These are phyloP conservation scores for Tipula helvola DNA, from an alignment of 2,888 invertebrate genomes.

Conservation along the genomic window DNA sequence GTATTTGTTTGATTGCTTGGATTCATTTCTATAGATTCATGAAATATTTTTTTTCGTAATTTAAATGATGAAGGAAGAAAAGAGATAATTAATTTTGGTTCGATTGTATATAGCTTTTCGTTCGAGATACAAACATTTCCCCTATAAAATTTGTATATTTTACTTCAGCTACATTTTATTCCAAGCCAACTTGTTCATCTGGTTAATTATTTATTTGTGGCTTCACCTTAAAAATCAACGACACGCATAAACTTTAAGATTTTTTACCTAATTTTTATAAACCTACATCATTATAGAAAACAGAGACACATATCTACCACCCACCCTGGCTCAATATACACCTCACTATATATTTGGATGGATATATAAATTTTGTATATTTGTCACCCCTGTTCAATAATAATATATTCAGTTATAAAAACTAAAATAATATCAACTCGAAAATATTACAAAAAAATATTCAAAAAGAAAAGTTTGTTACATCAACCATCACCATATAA, in stretches of 20 bases:
- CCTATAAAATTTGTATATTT: too few species aligned
- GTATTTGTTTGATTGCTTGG: too few species aligned
- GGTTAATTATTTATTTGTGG: too few species aligned
- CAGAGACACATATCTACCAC: background rate
- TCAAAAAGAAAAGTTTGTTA: background rate
- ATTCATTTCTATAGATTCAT: too few species aligned
- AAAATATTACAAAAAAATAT: background rate
- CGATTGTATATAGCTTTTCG: too few species aligned
- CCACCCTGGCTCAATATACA: background rate
- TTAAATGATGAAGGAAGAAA: too few species aligned
- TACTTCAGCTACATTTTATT: too few species aligned
- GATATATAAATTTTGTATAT: background rate
- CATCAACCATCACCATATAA: background rate
- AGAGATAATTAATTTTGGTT: too few species aligned
- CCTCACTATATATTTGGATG: background rate
- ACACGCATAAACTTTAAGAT: background rate
- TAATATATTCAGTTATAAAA: background rate
- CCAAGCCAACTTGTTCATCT: too few species aligned
- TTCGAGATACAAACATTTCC: too few species aligned
- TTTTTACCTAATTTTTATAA: background rate
- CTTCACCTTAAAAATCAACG: background rate
- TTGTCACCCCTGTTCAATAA: constrained; percentile 4
- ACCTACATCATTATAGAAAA: background rate
- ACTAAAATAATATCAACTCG: constrained; percentile 4
- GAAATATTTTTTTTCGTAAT: too few species aligned